These are phyloP conservation scores for Heterochromis multidens DNA, from an alignment of 2,113 vertebrate species.

Conservation along the genomic window DNA sequence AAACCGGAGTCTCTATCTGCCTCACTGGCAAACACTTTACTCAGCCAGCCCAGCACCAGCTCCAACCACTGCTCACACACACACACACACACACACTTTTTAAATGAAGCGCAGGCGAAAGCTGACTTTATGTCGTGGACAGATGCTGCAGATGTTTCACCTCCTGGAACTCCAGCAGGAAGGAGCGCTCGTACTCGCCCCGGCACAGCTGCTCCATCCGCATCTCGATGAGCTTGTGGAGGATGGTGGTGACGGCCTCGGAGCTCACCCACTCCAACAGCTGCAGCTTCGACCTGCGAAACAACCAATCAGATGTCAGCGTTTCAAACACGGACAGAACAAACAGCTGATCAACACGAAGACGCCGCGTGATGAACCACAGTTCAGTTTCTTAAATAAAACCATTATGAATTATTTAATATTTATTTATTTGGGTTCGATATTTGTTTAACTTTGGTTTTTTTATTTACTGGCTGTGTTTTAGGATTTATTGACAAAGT, in stretches of 20 bases:
- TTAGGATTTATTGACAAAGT: too few relatives aligned
- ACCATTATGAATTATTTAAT: background rate
- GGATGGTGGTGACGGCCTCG: constrained; percentile 87
- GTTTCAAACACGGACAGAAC: accelerated
- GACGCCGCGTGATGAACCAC: background rate
- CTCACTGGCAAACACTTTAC: constrained; percentile 83
- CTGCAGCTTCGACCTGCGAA: constrained; percentile 81
- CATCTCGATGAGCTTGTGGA: constrained; percentile 91
- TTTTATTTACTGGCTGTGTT: too few relatives aligned
- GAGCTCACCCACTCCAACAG: constrained; percentile 92
- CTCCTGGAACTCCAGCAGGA: constrained; percentile 91
- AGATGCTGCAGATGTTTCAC: constrained; percentile 53
- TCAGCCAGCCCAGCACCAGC: constrained; percentile 92
- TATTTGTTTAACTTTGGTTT: background rate
- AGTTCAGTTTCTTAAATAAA: accelerated
- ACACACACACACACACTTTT: background rate
- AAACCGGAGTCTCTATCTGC: background rate
- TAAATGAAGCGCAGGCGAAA: background rate
- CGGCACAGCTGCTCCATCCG: constrained; percentile 91
- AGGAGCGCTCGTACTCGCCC: constrained; percentile 93
- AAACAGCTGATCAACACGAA: background rate
- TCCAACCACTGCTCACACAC: constrained; percentile 86
- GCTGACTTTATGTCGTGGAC: background rate
- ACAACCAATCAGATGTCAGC: background rate
- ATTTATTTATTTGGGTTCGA: background rate